These are phyloP conservation scores for Myotis myotis DNA, from an alignment of 2,797 vertebrate genomes.

Conservation along the genomic window DNA sequence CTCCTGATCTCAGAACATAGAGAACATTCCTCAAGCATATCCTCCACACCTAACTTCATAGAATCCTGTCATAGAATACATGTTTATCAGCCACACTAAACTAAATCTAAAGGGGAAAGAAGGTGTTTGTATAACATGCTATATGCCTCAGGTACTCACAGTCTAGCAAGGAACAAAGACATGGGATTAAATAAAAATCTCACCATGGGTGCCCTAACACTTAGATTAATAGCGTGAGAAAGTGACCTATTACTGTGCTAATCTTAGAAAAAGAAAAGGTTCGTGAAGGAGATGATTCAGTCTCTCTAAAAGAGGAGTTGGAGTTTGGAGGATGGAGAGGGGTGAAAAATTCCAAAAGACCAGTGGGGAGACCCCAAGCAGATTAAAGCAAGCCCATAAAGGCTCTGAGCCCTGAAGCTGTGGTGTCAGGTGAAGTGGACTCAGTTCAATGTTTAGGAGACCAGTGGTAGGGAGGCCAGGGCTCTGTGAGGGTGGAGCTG, in stretches of 20 bases:
- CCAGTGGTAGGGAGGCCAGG: too few species aligned
- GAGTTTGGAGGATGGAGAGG: neutral
- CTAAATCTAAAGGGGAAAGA: fast-evolving
- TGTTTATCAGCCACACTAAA: neutral
- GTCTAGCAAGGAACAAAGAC: neutral
- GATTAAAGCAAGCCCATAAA: neutral
- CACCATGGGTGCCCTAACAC: neutral
- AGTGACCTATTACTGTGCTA: neutral
- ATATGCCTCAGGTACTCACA: too few species aligned
- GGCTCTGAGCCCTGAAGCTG: too few species aligned
- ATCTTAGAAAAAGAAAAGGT: neutral
- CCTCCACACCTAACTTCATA: neutral
- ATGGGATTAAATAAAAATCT: neutral
- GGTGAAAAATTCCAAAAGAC: neutral
- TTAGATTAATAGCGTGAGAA: neutral
- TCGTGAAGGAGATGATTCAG: neutral
- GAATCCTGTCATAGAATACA: neutral
- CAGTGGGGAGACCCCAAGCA: neutral
- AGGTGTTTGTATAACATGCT: neutral
- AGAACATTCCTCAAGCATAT: neutral
- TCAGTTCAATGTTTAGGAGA: neutral
- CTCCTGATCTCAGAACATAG: neutral
- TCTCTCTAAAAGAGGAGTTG: neutral
- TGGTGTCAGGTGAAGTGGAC: neutral
- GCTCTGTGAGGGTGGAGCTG: neutral